Percentiles rank a stretch among this genome's conserved stretches.
These are phyloP conservation scores for Drosophila testacea DNA, from an alignment of 2,888 invertebrate species.

Conservation along the genomic window DNA sequence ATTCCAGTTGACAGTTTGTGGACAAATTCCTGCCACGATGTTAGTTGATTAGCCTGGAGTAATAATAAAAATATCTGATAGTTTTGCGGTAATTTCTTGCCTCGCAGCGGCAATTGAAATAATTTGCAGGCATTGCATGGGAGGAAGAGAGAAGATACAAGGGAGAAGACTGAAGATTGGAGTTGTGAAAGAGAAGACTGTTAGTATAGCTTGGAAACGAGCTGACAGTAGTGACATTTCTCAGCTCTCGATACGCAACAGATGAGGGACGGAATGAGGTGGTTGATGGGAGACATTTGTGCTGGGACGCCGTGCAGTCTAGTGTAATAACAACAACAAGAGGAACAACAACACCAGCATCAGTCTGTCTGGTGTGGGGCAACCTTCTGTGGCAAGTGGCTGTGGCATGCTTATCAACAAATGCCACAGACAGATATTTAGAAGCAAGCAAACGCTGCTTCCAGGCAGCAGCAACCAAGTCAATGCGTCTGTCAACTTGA, in stretches of 20 bases:
- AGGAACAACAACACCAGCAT: constrained; percentile 33
- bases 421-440: constrained; percentile 78
- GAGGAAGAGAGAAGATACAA: constrained; percentile 3
- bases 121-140: constrained; percentile 59
- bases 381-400: constrained; percentile 19
- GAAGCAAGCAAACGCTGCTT: constrained; percentile 64
- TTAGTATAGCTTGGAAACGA: constrained; percentile 22
- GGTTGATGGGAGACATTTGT: constrained; percentile 16
- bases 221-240: constrained; percentile 56
- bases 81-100: neutral
- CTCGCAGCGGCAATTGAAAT: constrained; percentile 31
- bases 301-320: constrained; percentile 76
- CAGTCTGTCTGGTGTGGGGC: constrained; percentile 53
- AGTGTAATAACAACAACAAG: constrained; percentile 61
- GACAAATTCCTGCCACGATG: constrained; percentile 38
- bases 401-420: constrained; percentile 75
- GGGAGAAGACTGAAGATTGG: neutral
- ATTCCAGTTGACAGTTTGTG: constrained; percentile 42
- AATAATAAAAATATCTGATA: constrained; percentile 57
- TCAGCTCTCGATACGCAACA: constrained; percentile 15
- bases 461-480: constrained; percentile 25
- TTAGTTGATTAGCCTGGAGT: constrained; percentile 53
- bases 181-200: constrained; percentile 20
- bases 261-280: neutral
- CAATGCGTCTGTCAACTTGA: constrained; percentile 64